Evolutionary conservation across 92 coral and sea anemone species (phyloP).

Genomic region (Epizoanthus illoricatus): DNA sequence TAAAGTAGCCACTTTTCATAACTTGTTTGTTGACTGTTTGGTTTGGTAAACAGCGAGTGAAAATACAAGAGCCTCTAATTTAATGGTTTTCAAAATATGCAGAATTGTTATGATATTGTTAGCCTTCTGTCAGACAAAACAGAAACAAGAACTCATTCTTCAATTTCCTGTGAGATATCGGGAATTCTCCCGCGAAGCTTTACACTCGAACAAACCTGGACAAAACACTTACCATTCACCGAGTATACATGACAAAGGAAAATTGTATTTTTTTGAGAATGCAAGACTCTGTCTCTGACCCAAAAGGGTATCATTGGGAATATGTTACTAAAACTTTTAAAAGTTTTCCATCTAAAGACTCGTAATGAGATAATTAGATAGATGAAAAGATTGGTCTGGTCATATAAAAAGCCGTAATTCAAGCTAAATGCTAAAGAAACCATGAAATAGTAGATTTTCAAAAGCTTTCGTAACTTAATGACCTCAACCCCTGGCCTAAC

Average conservation of each 20-base stretch:
- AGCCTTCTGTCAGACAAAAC: conserved; percentile 21
- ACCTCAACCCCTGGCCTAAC: conserved; percentile 21
- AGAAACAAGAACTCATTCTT: conserved; percentile 19
- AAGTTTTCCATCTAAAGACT: neutral
- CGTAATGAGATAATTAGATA: conserved; percentile 13
- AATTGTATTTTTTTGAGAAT: too few species aligned
- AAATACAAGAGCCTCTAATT: neutral
- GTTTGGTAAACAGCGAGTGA: conserved; percentile 16
- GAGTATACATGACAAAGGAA: too few species aligned
- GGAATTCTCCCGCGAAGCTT: conserved; percentile 12
- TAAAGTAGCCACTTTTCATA: neutral
- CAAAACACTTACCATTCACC: neutral
- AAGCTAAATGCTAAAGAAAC: conserved; percentile 29
- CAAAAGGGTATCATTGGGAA: too few species aligned
- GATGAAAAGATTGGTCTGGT: conserved; percentile 31
- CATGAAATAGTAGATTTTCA: conserved; percentile 30
- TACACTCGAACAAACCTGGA: neutral
- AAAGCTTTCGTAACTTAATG: conserved; percentile 11
- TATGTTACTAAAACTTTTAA: neutral
- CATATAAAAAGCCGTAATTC: conserved; percentile 10
- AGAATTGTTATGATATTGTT: neutral
- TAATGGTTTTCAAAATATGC: conserved; percentile 27
- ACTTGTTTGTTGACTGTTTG: conserved; percentile 29
- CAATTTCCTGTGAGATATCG: neutral
- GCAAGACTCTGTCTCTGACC: too few species aligned